phyloP scores from a whole-genome alignment of 2,113 vertebrate species.

The Climacteris rufus region DNA sequence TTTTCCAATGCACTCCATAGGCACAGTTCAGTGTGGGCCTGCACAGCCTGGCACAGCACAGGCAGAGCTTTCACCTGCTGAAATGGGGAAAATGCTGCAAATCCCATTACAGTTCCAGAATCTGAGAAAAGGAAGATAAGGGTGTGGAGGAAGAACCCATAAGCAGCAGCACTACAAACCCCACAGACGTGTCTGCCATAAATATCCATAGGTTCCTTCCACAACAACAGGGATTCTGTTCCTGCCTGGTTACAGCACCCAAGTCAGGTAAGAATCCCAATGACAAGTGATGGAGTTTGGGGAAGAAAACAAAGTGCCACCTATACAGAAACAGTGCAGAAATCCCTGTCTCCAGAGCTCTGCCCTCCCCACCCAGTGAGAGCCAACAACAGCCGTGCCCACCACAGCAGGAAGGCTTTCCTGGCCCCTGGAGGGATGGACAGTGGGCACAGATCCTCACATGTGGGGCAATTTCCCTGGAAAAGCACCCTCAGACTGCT shows the following conservation, averaged over 20 bases:
- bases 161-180: background rate
- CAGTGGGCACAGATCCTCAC: fast-evolving
- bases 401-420: background rate
- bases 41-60: background rate
- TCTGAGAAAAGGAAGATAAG: background rate
- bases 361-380: background rate
- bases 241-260: background rate
- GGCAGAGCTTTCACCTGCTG: background rate
- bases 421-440: background rate
- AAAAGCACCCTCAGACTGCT: background rate
- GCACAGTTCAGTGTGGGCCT: background rate
- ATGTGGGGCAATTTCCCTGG: background rate
- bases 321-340: fast-evolving
- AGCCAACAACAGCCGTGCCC: background rate
- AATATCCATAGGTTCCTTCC: background rate
- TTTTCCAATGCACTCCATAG: fast-evolving
- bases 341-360: background rate
- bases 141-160: background rate
- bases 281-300: fast-evolving
- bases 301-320: background rate
- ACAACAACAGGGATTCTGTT: background rate
- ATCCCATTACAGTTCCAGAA: background rate
- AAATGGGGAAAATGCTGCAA: background rate
- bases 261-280: background rate
- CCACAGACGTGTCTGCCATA: background rate